Evolutionary conservation across 2,888 invertebrate genomes (phyloP).

Genomic region (Coelopa pilipes): DNA sequence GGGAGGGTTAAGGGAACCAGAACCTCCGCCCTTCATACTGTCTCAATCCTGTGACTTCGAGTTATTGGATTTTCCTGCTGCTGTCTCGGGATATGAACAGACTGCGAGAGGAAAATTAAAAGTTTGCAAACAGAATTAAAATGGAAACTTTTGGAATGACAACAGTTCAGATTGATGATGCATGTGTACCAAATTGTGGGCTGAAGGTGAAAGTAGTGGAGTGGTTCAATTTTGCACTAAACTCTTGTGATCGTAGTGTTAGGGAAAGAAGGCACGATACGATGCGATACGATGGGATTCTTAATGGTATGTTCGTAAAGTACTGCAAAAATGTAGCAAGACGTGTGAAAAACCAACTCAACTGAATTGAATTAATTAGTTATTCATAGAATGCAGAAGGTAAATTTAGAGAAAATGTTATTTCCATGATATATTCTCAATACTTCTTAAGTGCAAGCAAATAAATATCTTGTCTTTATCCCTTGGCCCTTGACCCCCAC

Average conservation of each 20-base stretch:
- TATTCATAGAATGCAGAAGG: no score
- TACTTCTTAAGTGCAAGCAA: conserved; percentile 9
- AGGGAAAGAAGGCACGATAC: no score
- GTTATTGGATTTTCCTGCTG: neutral
- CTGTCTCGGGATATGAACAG: neutral
- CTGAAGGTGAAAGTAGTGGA: no score
- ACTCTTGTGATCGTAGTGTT: no score
- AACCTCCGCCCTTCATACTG: no score
- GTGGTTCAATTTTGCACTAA: no score
- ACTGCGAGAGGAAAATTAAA: neutral
- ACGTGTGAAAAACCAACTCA: conserved; percentile 10
- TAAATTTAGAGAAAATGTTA: no score
- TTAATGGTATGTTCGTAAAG: neutral
- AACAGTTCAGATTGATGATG: no score
- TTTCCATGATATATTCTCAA: neutral
- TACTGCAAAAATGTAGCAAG: conserved; percentile 8
- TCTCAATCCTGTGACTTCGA: neutral
- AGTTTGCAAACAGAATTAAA: conserved; percentile 22
- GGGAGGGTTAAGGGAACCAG: no score
- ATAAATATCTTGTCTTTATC: conserved; percentile 33
- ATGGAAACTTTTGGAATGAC: neutral
- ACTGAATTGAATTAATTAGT: no score
- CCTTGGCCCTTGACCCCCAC: neutral
- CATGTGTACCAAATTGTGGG: no score
- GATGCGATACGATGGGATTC: neutral